Base-by-base conservation (phyloP, 1,140 invertebrate species). In the Sitophilus oryzae region DNA sequence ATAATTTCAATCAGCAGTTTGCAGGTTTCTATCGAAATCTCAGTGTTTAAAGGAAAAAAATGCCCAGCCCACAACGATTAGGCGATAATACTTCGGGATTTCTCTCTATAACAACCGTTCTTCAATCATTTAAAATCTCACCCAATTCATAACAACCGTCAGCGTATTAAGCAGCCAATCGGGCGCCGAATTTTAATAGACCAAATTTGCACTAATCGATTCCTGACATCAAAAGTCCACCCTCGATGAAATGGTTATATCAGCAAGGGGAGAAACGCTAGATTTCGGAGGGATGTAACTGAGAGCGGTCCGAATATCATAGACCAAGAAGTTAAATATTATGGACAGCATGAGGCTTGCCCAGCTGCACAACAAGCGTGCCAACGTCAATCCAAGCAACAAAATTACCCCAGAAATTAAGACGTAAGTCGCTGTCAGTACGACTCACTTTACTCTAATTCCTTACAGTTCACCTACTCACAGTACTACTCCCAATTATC, bases 11-110 rank as follows among this genome's bases (percentile, higher is more conserved):
- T 52, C 66, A 74, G 48, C 69, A 72, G 23, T 65, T 77, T 63
- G 74, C 83, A 66, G 81, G 85, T 57, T 89, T 90, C 72, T 92
- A 92, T 74, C 89, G 91, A n/a, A n/a, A n/a, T n/a, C n/a, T n/a
- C n/a, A n/a, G n/a, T n/a, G n/a, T n/a, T n/a, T n/a, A n/a, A n/a
- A 77, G 84, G 61, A 84, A 84, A 65, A 83, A 86, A 67, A 82
- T 85, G 62, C 74, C 79, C 48, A 78, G 77, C 65, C 77, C 79
- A 22, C 78, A 79, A 40, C 80, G 81, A 66, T 69, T 77, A 35
- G 79, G 79, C 34, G 82, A 84, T 49, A 78, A 71, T 48, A 66
- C 71, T 44, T 74, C 72, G 81, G 81, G 78, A 75, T 72, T 62
- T 67, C 59, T 22, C 5, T 48, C 67, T 56, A 73, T 71, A 22